These are phyloP conservation scores for Pelecanoides urinatrix DNA, from an alignment of 2,113 vertebrate genomes.

Conservation along the genomic window DNA sequence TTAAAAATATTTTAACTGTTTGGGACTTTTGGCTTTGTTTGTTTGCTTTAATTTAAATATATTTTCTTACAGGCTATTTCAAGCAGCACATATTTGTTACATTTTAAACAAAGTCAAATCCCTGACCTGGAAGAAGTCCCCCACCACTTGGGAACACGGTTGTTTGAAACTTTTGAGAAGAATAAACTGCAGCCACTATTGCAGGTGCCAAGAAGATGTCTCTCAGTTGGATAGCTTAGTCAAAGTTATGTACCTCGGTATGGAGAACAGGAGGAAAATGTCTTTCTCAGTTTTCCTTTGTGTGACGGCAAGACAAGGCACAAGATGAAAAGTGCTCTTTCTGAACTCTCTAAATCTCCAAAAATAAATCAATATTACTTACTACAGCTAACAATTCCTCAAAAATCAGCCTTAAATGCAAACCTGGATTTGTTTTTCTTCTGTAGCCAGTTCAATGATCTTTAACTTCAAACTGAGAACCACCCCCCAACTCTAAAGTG, in stretches of 20 bases:
- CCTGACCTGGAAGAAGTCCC: background rate
- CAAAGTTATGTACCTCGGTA: background rate
- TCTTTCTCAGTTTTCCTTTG: background rate
- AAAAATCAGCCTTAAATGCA: background rate
- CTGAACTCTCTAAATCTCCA: background rate
- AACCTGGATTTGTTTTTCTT: background rate
- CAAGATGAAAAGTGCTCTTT: background rate
- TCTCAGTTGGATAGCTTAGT: background rate
- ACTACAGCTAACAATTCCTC: background rate
- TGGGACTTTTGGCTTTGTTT: background rate
- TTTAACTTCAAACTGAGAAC: background rate
- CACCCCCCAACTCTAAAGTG: fast-evolving
- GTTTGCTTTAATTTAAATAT: background rate
- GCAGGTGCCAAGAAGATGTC: background rate
- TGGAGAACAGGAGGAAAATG: background rate
- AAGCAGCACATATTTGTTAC: background rate
- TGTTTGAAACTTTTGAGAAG: background rate
- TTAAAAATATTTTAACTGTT: background rate
- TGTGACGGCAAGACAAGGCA: background rate
- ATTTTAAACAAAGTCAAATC: background rate
- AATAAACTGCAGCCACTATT: background rate
- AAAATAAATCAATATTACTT: background rate
- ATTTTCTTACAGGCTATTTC: background rate
- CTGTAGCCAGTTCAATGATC: background rate
- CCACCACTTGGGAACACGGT: fast-evolving